Conservation (phyloP, 2,113 vertebrate genomes). For the Gymnorhina tibicen region DNA sequence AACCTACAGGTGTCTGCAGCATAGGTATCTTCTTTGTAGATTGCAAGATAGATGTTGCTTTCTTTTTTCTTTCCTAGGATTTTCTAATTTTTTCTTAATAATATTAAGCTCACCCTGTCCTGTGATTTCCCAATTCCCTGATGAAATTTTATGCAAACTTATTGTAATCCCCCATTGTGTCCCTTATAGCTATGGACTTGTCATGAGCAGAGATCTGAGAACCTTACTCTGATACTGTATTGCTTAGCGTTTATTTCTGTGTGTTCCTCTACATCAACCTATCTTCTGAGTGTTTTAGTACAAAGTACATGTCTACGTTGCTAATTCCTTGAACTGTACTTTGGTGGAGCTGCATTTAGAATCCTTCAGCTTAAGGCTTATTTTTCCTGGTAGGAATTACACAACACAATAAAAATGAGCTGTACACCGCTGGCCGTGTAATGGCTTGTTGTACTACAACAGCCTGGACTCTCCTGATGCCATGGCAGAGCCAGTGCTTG, state of each 20-base stretch:
- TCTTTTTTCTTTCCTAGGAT: too few species aligned
- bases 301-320: accelerated
- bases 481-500: not conserved
- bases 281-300: not conserved
- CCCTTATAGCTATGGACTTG: not conserved
- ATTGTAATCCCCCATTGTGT: not conserved
- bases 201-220: not conserved
- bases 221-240: not conserved
- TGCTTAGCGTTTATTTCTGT: not conserved
- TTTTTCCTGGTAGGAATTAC: not conserved
- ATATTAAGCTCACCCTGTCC: not conserved
- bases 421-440: not conserved
- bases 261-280: not conserved
- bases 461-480: not conserved
- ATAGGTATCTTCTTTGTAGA: too few species aligned
- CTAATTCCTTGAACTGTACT: not conserved
- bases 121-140: not conserved
- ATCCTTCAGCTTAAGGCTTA: not conserved
- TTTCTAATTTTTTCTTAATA: not conserved
- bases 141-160: not conserved
- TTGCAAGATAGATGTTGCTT: too few species aligned
- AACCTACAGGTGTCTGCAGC: too few species aligned
- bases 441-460: too few species aligned
- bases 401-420: not conserved
- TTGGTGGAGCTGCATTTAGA: not conserved